phyloP scores from a whole-genome alignment of 2,113 vertebrate genomes.

The Mugil cephalus region DNA sequence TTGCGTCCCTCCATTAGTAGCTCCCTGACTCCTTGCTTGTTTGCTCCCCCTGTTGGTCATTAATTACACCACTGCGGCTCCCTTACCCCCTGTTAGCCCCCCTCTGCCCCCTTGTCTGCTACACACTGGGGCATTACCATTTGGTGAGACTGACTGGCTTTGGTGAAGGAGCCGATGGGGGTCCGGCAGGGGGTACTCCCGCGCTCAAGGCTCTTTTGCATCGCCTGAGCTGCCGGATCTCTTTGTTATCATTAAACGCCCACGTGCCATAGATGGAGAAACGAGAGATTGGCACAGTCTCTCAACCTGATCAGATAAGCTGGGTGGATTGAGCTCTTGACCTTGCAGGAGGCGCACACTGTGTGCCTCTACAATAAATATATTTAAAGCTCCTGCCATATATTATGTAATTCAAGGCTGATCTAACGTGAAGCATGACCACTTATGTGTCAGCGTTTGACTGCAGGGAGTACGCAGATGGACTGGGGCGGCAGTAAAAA shows the following conservation, averaged over 20 bases:
- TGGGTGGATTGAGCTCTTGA: conserved; percentile 23
- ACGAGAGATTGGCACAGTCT: conserved; percentile 30
- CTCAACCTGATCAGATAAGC: conserved; percentile 23
- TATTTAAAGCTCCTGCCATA: background rate
- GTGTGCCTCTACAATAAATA: background rate
- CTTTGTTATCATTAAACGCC: conserved; percentile 71
- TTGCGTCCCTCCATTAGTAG: conserved; percentile 7
- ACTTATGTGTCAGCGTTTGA: background rate
- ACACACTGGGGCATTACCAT: conserved; percentile 85
- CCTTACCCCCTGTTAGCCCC: conserved; percentile 64
- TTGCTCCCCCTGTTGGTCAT: conserved; percentile 72
- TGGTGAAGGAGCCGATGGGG: conserved; percentile 85
- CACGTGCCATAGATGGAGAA: conserved; percentile 50
- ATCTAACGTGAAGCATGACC: background rate
- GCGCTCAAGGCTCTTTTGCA: conserved; percentile 44
- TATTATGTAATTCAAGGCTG: conserved; percentile 4
- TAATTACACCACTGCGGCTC: conserved; percentile 49
- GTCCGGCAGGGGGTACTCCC: conserved; percentile 86
- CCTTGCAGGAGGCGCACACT: conserved; percentile 41
- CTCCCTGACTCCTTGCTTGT: conserved; percentile 3
- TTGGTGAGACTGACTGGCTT: conserved; percentile 84
- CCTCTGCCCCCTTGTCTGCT: conserved; percentile 58
- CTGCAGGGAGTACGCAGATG: background rate
- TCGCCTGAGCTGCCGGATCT: conserved; percentile 29
- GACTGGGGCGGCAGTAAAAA: background rate